Conservation (phyloP, 2,797 vertebrate species). For the Cichlasoma orientale region DNA sequence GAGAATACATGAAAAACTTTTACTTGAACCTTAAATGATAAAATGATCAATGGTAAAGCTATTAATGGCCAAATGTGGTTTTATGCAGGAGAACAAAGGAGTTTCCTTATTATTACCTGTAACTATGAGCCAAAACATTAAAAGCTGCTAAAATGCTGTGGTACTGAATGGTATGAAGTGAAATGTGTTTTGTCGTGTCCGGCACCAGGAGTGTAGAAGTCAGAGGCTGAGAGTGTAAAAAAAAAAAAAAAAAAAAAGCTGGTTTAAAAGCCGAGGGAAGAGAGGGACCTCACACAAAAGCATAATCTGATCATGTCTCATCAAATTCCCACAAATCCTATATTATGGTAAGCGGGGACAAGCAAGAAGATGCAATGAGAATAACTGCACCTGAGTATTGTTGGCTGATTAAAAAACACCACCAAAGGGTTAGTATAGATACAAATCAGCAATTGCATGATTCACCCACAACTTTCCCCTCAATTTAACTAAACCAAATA, state of each 20-base stretch:
- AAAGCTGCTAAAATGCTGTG: too few species aligned
- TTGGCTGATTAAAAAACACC: constrained; percentile 36
- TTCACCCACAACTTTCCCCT: neutral
- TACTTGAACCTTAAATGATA: too few species aligned
- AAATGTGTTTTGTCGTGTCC: neutral
- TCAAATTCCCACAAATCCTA: constrained; percentile 39
- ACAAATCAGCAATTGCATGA: neutral
- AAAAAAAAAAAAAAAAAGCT: constrained; percentile 11
- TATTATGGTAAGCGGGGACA: neutral
- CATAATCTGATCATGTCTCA: constrained; percentile 40
- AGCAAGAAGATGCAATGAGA: constrained; percentile 14
- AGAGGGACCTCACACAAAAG: constrained; percentile 22
- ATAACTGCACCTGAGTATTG: neutral
- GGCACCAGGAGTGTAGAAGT: neutral
- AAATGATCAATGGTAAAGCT: too few species aligned
- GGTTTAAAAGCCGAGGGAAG: constrained; percentile 13
- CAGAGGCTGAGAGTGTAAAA: neutral
- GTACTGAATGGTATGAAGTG: too few species aligned
- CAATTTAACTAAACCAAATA: neutral
- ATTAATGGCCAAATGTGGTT: too few species aligned
- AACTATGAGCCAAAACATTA: too few species aligned
- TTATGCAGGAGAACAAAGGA: too few species aligned
- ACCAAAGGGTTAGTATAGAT: neutral
- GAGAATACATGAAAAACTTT: too few species aligned
- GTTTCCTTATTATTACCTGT: too few species aligned